phyloP scores from a whole-genome alignment of 2,797 vertebrate genomes.

The Botia kubotai region DNA sequence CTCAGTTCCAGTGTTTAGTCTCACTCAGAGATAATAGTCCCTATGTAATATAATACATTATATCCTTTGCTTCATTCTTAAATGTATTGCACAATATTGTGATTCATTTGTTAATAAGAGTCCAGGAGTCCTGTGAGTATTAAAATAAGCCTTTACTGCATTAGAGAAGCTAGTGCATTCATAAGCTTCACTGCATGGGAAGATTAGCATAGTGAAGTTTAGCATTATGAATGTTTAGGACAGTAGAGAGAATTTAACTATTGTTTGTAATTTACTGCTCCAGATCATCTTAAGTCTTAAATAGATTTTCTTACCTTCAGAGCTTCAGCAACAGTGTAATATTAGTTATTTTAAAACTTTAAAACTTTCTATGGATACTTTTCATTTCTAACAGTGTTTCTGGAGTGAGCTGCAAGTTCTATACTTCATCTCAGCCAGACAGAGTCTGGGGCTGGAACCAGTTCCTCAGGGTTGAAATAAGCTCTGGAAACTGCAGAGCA shows the following conservation, averaged over 20 bases:
- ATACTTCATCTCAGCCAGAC: slow-evolving; percentile 16
- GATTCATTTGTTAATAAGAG: background rate
- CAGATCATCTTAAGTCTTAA: background rate
- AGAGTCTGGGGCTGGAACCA: slow-evolving; percentile 15
- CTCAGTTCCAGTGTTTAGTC: background rate
- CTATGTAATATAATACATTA: background rate
- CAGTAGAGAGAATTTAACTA: background rate
- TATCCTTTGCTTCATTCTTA: background rate
- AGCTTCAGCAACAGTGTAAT: background rate
- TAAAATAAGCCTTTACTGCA: background rate
- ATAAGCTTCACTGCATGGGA: background rate
- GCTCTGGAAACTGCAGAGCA: slow-evolving; percentile 44
- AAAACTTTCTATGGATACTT: slow-evolving; percentile 3
- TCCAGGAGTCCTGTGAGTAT: too few relatives aligned
- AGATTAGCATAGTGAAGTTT: background rate
- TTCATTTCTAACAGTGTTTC: slow-evolving; percentile 17
- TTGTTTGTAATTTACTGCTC: background rate
- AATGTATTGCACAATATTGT: background rate
- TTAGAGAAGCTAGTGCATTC: background rate
- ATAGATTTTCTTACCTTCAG: background rate
- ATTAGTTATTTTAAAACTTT: slow-evolving; percentile 16
- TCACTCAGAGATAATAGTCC: background rate
- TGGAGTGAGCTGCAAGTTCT: background rate
- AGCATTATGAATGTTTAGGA: background rate
- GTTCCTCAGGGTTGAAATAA: slow-evolving; percentile 57